Conservation (phyloP, 2,888 invertebrate species). For the Anoplius nigerrimus region DNA sequence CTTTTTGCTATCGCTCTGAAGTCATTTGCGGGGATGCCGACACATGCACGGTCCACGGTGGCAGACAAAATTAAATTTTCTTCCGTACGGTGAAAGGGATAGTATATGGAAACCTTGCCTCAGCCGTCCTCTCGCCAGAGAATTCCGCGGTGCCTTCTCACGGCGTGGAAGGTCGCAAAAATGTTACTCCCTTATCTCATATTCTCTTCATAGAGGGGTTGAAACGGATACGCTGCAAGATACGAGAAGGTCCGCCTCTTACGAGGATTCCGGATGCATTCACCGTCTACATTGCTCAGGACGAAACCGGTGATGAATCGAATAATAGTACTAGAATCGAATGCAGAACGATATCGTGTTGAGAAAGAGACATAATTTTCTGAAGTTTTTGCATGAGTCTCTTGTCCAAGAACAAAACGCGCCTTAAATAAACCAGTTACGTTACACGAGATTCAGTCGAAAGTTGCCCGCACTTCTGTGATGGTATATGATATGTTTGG, state of each 20-base stretch:
- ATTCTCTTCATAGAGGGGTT: conserved; percentile 20
- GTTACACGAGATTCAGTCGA: too few species aligned
- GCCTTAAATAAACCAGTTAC: too few species aligned
- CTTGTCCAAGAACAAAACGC: too few species aligned
- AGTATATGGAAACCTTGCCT: conserved; percentile 17
- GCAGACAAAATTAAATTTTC: conserved; percentile 34
- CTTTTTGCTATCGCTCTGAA: conserved; percentile 13
- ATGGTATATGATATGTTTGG: too few species aligned
- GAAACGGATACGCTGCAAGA: conserved; percentile 15
- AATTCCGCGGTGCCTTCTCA: too few species aligned
- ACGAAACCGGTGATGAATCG: neutral
- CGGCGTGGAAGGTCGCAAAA: too few species aligned
- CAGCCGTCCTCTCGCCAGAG: conserved; percentile 24
- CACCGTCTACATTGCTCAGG: neutral
- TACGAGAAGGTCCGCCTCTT: neutral
- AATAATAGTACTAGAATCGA: neutral
- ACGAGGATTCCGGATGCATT: neutral
- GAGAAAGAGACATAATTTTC: too few species aligned
- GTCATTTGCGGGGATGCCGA: conserved; percentile 20
- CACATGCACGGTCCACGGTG: neutral
- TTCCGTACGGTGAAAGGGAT: conserved; percentile 31
- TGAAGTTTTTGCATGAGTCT: too few species aligned
- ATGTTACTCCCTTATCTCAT: conserved; percentile 20
- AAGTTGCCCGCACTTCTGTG: too few species aligned
- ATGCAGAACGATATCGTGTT: too few species aligned